These are phyloP conservation scores for Danionella cerebrum DNA, from an alignment of 2,113 vertebrate genomes.

Conservation along the genomic window DNA sequence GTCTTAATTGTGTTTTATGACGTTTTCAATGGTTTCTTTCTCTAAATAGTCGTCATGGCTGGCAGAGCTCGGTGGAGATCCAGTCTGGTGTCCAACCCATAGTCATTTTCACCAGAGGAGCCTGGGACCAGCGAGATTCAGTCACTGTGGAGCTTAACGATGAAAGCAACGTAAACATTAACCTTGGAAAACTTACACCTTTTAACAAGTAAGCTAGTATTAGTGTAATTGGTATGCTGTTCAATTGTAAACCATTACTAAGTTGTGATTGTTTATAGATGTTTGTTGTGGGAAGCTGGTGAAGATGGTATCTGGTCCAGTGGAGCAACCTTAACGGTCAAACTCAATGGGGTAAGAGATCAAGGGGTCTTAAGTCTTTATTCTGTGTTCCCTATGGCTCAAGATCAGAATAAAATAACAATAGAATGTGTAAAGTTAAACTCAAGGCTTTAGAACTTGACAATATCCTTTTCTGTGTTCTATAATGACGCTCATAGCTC, in stretches of 20 bases:
- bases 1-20: background rate
- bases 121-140: conserved; percentile 53
- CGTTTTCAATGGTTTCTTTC: background rate
- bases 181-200: conserved; percentile 61
- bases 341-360: conserved; percentile 49
- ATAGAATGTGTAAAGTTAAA: too few species aligned
- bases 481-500: too few species aligned
- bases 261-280: conserved; percentile 40
- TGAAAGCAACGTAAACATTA: conserved; percentile 46
- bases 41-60: background rate
- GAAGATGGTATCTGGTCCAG: conserved; percentile 59
- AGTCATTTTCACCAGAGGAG: conserved; percentile 64
- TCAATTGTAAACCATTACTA: too few species aligned
- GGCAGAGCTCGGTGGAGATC: conserved; percentile 42
- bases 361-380: too few species aligned
- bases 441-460: too few species aligned
- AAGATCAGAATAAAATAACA: too few species aligned
- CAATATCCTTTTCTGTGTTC: too few species aligned
- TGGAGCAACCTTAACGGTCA: conserved; percentile 46
- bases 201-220: conserved; percentile 54
- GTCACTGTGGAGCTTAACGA: conserved; percentile 59
- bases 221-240: too few species aligned
- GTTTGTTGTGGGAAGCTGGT: conserved; percentile 64
- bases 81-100: conserved; percentile 53
- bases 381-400: too few species aligned